Evolutionary conservation across 2,888 invertebrate genomes (phyloP).

Genomic region (Erebia palarica): DNA sequence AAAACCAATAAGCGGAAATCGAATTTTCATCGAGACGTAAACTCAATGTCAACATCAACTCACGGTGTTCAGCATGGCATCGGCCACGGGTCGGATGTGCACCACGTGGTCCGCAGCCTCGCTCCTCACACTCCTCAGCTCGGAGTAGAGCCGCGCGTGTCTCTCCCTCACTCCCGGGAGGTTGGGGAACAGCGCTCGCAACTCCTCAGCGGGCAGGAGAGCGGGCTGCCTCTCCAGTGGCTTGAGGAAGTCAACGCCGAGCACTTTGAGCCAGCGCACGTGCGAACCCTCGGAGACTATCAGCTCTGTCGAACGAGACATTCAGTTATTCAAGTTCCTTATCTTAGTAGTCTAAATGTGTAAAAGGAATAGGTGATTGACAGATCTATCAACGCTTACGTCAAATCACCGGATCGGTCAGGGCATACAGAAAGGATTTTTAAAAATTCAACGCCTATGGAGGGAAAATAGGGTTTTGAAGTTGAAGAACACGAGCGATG

Average conservation of each 20-base stretch:
- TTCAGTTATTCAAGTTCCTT: no score
- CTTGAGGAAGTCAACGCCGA: slow-evolving; percentile 91
- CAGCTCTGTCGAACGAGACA: slow-evolving; percentile 73
- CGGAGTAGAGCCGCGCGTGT: slow-evolving; percentile 63
- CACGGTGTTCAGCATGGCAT: slow-evolving; percentile 70
- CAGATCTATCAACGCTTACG: no score
- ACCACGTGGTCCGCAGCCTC: slow-evolving; percentile 56
- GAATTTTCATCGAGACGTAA: no score
- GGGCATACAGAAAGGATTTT: no score
- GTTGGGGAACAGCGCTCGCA: slow-evolving; percentile 91
- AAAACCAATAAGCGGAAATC: no score
- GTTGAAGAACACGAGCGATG: no score
- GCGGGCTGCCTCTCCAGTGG: slow-evolving; percentile 85
- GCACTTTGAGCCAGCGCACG: slow-evolving; percentile 92
- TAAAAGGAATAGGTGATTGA: no score
- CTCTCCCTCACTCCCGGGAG: slow-evolving; percentile 87
- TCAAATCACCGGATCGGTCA: no score
- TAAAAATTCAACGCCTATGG: no score
- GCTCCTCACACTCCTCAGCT: slow-evolving; percentile 55
- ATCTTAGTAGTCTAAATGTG: no score
- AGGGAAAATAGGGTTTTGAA: no score
- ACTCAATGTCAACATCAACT: slow-evolving; percentile 38
- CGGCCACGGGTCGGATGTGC: slow-evolving; percentile 63
- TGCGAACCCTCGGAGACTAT: slow-evolving; percentile 94
- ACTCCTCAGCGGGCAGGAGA: slow-evolving; percentile 88